A percentile compares a stretch with the other conserved stretches of the same genome.
Conservation (phyloP, 2,797 vertebrate genomes). For the Crax fasciolata region DNA sequence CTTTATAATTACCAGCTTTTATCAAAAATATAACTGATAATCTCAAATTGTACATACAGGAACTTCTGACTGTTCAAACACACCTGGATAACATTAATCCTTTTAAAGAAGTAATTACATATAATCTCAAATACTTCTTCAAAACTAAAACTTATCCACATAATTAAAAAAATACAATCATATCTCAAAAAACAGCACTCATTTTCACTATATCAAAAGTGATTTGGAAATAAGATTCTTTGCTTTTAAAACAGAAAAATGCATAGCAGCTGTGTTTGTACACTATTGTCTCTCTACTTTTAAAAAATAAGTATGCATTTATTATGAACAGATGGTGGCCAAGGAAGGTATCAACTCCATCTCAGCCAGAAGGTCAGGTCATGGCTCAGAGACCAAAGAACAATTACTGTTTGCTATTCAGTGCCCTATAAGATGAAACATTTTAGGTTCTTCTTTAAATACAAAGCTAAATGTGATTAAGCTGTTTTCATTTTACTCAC, state of each 20-base stretch:
- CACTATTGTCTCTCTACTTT: slow-evolving; percentile 17
- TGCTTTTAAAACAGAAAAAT: not conserved
- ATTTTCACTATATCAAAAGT: not conserved
- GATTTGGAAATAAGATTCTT: not conserved
- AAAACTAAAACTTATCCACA: not conserved
- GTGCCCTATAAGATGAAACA: slow-evolving; percentile 59
- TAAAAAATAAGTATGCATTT: slow-evolving; percentile 72
- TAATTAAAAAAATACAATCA: slow-evolving; percentile 35
- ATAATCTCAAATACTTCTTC: not conserved
- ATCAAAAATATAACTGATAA: not conserved
- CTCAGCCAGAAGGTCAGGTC: slow-evolving; percentile 81
- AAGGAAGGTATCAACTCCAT: slow-evolving; percentile 69
- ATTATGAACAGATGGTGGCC: slow-evolving; percentile 78
- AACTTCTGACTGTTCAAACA: not conserved
- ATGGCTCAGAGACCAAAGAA: slow-evolving; percentile 82
- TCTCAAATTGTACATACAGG: not conserved
- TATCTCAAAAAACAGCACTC: slow-evolving; percentile 27
- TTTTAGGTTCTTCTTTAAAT: slow-evolving; percentile 47
- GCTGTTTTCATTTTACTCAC: not conserved
- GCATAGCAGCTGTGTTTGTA: not conserved
- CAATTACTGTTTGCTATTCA: slow-evolving; percentile 73
- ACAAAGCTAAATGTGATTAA: not conserved
- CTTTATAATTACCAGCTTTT: not conserved
- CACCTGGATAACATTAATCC: not conserved
- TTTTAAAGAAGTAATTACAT: not conserved